These are phyloP conservation scores for Mimachlamys varia DNA, from an alignment of 2,888 invertebrate species.

Conservation along the genomic window DNA sequence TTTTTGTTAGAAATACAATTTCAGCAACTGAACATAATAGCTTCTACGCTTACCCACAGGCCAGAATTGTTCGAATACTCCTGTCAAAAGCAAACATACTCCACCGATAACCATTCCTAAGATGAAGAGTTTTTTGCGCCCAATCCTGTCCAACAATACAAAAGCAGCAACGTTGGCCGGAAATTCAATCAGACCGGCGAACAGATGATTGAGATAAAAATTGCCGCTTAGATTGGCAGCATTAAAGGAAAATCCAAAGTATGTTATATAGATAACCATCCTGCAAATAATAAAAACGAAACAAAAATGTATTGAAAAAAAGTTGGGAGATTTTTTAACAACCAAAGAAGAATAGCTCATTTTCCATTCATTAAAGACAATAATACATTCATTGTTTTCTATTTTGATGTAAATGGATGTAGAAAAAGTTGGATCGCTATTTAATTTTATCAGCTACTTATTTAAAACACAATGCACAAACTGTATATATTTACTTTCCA, in stretches of 20 bases:
- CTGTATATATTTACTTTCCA: too few species aligned
- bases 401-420: too few species aligned
- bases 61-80: background rate
- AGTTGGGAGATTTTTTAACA: too few species aligned
- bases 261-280: conserved; percentile 65
- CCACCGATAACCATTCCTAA: conserved; percentile 62
- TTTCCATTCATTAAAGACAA: too few species aligned
- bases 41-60: background rate
- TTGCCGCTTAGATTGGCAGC: conserved; percentile 64
- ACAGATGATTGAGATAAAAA: conserved; percentile 66
- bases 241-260: conserved; percentile 66
- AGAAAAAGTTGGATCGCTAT: too few species aligned
- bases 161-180: conserved; percentile 60
- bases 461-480: too few species aligned
- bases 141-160: conserved; percentile 59
- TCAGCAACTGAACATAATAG: too few species aligned
- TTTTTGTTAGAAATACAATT: too few species aligned
- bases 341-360: too few species aligned
- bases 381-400: too few species aligned
- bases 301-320: too few species aligned
- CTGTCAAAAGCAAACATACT: conserved; percentile 29
- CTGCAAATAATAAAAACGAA: conserved; percentile 40
- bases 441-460: too few species aligned
- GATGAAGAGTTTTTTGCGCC: conserved; percentile 57
- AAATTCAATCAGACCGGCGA: conserved; percentile 64